Evolutionary conservation across 2,113 vertebrate species (phyloP), one percentile per base, ranked within the genome.

Genomic region (Arizona elegans): DNA sequence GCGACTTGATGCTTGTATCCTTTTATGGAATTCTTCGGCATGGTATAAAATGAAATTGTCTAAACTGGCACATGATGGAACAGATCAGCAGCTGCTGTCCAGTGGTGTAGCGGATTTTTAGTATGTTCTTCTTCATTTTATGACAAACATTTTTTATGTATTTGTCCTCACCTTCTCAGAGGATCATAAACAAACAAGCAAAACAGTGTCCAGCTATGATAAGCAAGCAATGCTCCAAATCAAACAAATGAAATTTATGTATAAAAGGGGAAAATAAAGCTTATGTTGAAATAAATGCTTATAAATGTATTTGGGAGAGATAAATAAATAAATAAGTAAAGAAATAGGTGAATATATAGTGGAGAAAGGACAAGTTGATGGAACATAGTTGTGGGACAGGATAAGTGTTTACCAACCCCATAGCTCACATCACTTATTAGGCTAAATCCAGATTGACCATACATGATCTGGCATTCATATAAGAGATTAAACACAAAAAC

Each of bases 271-370:
- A 94, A 95, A 65, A 85, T 26, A 93, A 52, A 21, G 70, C 85
- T 21, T 24, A 17, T 24, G 7, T 56, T 89, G 65, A 26, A 92
- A 75, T 52, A 0, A 0, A 50, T 92, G 52, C 26, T 38, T 93
- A 26, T 93, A 87, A 96, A 95, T 23, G 70, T 2, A 93, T 96
- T 96, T 62, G 43, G 88, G 87, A 65, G 50, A 90, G 94, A 8
- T 85, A 81, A 23, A 17, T 29, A 81, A 23, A 17, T 29, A 85
- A 94, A n/a, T 10, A 94, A 88, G 13, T 50, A 86, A 92, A 55
- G 33, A 92, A 95, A 2, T 6, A 15, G 0, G 81, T 92, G 91
- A 75, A 54, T n/a, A 70, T 13, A 70, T 70, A 87, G 87, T 33
- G 56, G 90, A 85, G 29, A 47, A 93, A 38, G 38, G 58, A 85